Conservation (phyloP, 2,888 invertebrate species). For the Sinodicranocentrus sp. region DNA sequence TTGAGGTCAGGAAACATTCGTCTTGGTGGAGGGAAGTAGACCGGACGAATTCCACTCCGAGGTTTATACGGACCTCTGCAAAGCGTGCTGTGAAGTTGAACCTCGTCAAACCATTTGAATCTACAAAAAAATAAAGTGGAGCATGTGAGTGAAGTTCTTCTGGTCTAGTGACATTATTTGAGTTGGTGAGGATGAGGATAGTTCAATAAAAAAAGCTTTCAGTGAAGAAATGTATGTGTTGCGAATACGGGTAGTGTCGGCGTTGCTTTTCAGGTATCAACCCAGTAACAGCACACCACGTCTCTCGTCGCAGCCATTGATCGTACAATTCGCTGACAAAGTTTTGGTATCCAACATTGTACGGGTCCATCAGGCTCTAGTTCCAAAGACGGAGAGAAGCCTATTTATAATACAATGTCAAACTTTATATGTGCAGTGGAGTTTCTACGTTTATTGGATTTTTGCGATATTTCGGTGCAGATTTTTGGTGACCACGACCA, state of each 20-base stretch:
- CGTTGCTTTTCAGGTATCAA: constrained; percentile 21
- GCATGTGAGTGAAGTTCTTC: no score
- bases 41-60: constrained; percentile 37
- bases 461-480: no score
- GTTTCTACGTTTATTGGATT: no score
- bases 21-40: constrained; percentile 47
- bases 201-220: not conserved
- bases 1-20: constrained; percentile 55
- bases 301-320: constrained; percentile 42
- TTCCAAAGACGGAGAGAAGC: no score
- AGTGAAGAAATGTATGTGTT: not conserved
- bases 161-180: not conserved
- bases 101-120: constrained; percentile 2
- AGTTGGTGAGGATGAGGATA: not conserved
- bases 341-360: not conserved
- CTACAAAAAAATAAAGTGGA: not conserved
- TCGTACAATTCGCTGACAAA: constrained; percentile 36
- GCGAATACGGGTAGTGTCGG: constrained; percentile 29
- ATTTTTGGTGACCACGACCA: no score
- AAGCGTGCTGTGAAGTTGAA: constrained; percentile 19
- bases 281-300: constrained; percentile 35
- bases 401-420: no score
- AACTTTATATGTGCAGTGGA: no score
- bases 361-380: constrained; percentile 10
- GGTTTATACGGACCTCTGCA: constrained; percentile 39